phyloP scores from a whole-genome alignment of 2,888 invertebrate species.

The Epirrita christyi region DNA sequence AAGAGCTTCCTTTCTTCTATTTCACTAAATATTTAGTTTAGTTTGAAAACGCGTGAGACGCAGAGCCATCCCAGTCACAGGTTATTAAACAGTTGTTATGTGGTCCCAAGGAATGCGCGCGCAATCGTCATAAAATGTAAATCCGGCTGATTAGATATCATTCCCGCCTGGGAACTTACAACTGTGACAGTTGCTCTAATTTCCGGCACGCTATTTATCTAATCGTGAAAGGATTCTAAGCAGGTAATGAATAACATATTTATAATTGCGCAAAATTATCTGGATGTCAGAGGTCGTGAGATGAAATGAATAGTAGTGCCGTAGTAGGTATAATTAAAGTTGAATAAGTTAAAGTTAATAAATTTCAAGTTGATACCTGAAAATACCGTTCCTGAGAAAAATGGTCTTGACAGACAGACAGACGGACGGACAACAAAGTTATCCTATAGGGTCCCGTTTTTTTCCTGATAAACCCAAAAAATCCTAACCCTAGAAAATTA shows the following conservation, averaged over 20 bases:
- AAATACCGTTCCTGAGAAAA: too few relatives aligned
- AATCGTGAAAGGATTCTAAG: neutral
- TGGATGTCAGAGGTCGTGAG: too few relatives aligned
- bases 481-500: too few relatives aligned
- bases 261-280: too few relatives aligned
- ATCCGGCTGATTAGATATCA: conserved; percentile 79
- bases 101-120: conserved; percentile 53
- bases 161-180: conserved; percentile 72
- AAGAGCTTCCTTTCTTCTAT: conserved; percentile 66
- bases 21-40: conserved; percentile 80
- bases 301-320: too few relatives aligned
- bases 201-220: conserved; percentile 46
- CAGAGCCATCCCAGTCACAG: conserved; percentile 42
- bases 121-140: conserved; percentile 72
- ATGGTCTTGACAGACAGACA: too few relatives aligned
- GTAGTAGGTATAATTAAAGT: too few relatives aligned
- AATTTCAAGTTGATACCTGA: too few relatives aligned
- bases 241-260: neutral
- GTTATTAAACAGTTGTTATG: conserved; percentile 11
- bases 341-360: too few relatives aligned
- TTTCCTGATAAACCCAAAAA: too few relatives aligned
- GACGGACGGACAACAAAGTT: too few relatives aligned
- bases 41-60: conserved; percentile 60
- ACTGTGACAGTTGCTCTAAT: conserved; percentile 55
- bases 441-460: too few relatives aligned